Base-by-base conservation (phyloP, 2,888 invertebrate species). In the Frankliniella intonsa region DNA sequence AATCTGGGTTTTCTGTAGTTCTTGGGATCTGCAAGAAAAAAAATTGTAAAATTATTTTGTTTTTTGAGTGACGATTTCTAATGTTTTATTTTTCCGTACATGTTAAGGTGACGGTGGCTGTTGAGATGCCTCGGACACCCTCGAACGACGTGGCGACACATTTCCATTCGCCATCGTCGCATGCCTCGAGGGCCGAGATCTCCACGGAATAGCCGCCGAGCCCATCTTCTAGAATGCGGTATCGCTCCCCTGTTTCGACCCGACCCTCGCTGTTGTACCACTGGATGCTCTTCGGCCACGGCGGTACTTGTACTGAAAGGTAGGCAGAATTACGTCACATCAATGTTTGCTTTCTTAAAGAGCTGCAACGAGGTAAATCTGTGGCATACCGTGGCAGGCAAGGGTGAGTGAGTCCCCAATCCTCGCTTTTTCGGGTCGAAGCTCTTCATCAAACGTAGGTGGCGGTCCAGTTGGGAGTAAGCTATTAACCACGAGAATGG, bases 81-180 rank as follows among this genome's bases (percentile, higher is more conserved):
- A 25, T 8, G 14, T 55, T 55, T 55, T 55, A 5, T 55, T 55
- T 55, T 55, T 55, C 86, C 91, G 91, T 88, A 95, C 95, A 94
- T 85, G 93, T 92, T 93, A 96, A 94, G 84, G 92, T 90, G 82
- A 96, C 92, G 83, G 90, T 90, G 87, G 94, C 93, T 8, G 93
- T 91, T 50, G 94, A 91, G 83, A 95, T 94, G 83, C 94, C 94
- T 84, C 93, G 92, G 84, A 92, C 91, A 81, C 94, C 94, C 80
- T 93, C 93, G 19, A 90, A 88, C 87, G 93, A 95, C 22, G 93
- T 93, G 11, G 95, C 95, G 17, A 95, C 94, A 86, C 95, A 95
- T 87, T 96, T 96, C 95, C 95, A 96, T 87, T 95, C 95, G 22
- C 96, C 97, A 85, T 95, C 95, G 86, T 97, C 96, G 79, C 91